Evolutionary conservation across 1,140 invertebrate species (phyloP).

Genomic region (Drosophila pseudoobscura): DNA sequence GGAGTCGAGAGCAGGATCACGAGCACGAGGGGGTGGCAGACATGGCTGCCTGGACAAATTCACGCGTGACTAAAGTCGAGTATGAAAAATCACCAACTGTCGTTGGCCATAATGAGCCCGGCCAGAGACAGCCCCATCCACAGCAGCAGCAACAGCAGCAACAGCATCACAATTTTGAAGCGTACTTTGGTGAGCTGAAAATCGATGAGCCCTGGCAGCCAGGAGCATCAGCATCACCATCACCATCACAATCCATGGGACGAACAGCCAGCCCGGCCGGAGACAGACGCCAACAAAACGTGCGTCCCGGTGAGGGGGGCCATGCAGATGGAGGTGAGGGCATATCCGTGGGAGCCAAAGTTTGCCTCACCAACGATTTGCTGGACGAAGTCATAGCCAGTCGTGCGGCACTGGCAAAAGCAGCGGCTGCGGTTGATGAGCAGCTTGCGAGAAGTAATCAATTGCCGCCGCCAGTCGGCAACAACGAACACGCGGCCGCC

Average conservation of each 20-base stretch:
- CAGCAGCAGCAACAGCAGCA: constrained; percentile 19
- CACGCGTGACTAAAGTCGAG: constrained; percentile 77
- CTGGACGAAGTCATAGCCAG: constrained; percentile 74
- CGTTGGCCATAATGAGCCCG: constrained; percentile 63
- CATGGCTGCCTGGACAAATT: constrained; percentile 65
- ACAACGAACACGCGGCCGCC: constrained; percentile 3
- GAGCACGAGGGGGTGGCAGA: constrained; percentile 28
- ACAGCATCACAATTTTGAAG: constrained; percentile 57
- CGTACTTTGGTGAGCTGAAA: constrained; percentile 73
- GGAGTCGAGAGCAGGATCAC: constrained; percentile 12
- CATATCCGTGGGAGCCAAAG: constrained; percentile 10
- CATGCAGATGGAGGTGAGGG: not conserved
- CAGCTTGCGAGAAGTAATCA: constrained; percentile 73
- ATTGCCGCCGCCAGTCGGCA: constrained; percentile 57
- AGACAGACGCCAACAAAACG: constrained; percentile 59
- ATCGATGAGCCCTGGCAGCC: constrained; percentile 72
- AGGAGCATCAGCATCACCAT: constrained; percentile 11
- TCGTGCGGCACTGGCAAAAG: constrained; percentile 59
- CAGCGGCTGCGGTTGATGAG: constrained; percentile 80
- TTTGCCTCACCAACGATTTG: constrained; percentile 72
- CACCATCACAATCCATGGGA: too few species aligned
- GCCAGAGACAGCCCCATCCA: constrained; percentile 32
- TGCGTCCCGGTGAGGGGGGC: constrained; percentile 35
- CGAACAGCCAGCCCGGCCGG: constrained; percentile 18
- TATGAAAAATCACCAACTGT: constrained; percentile 78